These are phyloP conservation scores for Fissipunctia ypsillon DNA, from an alignment of 2,888 invertebrate species.

Conservation along the genomic window DNA sequence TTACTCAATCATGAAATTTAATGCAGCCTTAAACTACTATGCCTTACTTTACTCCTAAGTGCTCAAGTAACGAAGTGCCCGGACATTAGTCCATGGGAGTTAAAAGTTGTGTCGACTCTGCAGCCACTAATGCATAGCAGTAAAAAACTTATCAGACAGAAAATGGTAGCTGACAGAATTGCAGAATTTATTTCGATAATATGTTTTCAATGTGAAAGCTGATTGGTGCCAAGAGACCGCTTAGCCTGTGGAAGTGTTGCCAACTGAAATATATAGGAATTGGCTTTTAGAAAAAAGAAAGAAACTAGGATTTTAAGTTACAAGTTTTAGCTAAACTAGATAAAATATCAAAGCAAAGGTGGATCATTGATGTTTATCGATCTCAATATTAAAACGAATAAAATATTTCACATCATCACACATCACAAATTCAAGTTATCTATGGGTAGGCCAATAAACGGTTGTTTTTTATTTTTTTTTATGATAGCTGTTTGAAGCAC, in stretches of 20 bases:
- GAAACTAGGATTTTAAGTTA: not conserved
- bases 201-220: slow-evolving; percentile 44
- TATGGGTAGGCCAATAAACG: not conserved
- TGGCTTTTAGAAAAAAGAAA: slow-evolving; percentile 10
- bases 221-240: slow-evolving; percentile 51
- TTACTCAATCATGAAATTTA: slow-evolving; percentile 27
- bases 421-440: not conserved
- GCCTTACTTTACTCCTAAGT: slow-evolving; percentile 24
- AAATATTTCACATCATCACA: not conserved
- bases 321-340: not conserved
- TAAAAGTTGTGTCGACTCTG: slow-evolving; percentile 51
- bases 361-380: not conserved
- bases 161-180: slow-evolving; percentile 14
- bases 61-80: slow-evolving; percentile 39
- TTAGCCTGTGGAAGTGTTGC: slow-evolving; percentile 38
- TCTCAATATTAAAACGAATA: not conserved
- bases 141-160: slow-evolving; percentile 46
- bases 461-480: not conserved
- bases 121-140: slow-evolving; percentile 49
- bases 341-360: not conserved
- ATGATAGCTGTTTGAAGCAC: no score
- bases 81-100: slow-evolving; percentile 46
- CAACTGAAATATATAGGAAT: slow-evolving; percentile 13
- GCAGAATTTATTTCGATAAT: slow-evolving; percentile 56
- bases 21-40: not conserved